Evolutionary conservation across 2,797 vertebrate species (phyloP).

Genomic region (Petrocephalus sullivani): DNA sequence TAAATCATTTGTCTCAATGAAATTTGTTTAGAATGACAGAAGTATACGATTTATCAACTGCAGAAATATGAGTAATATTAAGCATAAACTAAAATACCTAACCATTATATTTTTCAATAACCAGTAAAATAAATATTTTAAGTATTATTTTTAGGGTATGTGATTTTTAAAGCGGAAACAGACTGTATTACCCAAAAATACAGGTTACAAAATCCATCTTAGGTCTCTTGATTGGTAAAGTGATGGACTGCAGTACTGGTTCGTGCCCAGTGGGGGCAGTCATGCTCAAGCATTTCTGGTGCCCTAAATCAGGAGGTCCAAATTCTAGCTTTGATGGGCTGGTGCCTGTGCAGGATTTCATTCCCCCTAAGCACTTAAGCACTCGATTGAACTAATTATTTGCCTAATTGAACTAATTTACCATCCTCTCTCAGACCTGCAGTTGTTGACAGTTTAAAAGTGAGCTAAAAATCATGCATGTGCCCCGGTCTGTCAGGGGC

Average conservation of each 20-base stretch:
- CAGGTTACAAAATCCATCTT: not conserved
- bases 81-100: not conserved
- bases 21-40: not conserved
- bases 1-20: not conserved
- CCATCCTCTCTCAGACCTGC: slow-evolving; percentile 8
- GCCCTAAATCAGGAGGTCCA: not conserved
- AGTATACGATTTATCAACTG: not conserved
- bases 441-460: slow-evolving; percentile 13
- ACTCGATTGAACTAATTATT: slow-evolving; percentile 11
- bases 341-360: slow-evolving; percentile 1
- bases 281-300: slow-evolving; percentile 4
- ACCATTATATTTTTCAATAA: not conserved
- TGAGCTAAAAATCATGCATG: not conserved
- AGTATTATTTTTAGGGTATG: not conserved
- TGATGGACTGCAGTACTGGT: not conserved
- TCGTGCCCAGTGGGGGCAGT: not conserved
- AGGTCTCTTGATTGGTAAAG: not conserved
- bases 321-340: not conserved
- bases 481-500: not conserved
- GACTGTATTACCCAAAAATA: not conserved
- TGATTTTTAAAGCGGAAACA: not conserved
- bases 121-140: not conserved
- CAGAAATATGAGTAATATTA: not conserved
- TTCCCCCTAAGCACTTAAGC: slow-evolving; percentile 2
- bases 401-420: slow-evolving; percentile 12